Evolutionary conservation across 2,888 invertebrate genomes (phyloP).

Genomic region (Harpagoxenus sublaevis): DNA sequence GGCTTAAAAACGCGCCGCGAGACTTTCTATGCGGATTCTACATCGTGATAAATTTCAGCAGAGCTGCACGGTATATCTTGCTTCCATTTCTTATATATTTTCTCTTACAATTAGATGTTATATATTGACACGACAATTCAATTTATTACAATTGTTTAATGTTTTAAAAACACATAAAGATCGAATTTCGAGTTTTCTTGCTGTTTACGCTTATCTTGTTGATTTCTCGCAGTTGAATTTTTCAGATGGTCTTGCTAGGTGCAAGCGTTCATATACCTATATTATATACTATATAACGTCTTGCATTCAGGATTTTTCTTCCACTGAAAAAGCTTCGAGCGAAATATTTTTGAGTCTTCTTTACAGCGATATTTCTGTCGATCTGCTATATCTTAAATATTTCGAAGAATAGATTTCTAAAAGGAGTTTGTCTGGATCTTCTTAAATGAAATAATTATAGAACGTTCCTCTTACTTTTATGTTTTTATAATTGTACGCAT

Average conservation of each 20-base stretch:
- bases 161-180: background rate
- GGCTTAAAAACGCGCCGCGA: background rate
- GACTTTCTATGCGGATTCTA: constrained; percentile 15
- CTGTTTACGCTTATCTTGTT: background rate
- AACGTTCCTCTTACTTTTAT: background rate
- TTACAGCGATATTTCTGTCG: constrained; percentile 5
- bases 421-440: background rate
- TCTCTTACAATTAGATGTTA: background rate
- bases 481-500: background rate
- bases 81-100: background rate
- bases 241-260: background rate
- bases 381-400: background rate
- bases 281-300: background rate
- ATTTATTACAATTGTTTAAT: background rate
- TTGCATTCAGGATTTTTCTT: constrained; percentile 14
- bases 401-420: background rate
- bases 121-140: background rate
- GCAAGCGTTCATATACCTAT: background rate
- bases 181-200: background rate
- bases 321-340: background rate
- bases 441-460: background rate
- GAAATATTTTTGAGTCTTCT: constrained; percentile 9
- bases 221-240: background rate
- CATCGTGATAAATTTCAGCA: constrained; percentile 15
- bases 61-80: background rate